Conservation (phyloP, 2,888 invertebrate species). For the Lasius platythorax region DNA sequence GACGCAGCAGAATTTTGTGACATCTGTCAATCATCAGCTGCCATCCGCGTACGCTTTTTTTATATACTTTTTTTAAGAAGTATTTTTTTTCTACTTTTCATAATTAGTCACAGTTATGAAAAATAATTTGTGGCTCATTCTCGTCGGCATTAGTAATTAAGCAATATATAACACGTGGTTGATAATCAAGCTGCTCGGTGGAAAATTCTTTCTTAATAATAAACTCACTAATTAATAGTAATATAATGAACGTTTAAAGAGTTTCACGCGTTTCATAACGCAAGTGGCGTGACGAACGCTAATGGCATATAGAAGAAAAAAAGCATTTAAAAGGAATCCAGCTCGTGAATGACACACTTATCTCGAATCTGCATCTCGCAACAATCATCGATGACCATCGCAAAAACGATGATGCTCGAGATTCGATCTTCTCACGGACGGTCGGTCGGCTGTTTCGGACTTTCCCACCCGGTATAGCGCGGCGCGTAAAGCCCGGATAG, state of each 20-base stretch:
- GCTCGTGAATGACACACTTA: neutral
- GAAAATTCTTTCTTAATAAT: neutral
- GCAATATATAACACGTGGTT: neutral
- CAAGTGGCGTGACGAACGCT: no score
- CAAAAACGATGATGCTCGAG: constrained; percentile 34
- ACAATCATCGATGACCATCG: neutral
- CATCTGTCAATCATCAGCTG: neutral
- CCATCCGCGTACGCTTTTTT: neutral
- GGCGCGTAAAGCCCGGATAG: constrained; percentile 76
- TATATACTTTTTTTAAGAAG: neutral
- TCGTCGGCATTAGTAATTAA: neutral
- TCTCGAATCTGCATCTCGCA: neutral
- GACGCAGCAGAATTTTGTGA: neutral
- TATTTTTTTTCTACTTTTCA: neutral
- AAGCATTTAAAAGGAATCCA: neutral
- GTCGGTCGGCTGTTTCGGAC: constrained; percentile 54
- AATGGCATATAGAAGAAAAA: neutral
- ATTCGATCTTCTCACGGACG: constrained; percentile 54
- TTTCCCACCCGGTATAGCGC: constrained; percentile 78
- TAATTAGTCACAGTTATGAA: neutral
- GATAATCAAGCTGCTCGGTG: neutral
- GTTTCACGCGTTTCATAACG: no score
- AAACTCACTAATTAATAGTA: neutral
- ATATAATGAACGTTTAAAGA: neutral
- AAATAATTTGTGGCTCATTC: neutral